Base-by-base conservation (phyloP, 2,888 invertebrate genomes). In the Nemotelus nigrinus region DNA sequence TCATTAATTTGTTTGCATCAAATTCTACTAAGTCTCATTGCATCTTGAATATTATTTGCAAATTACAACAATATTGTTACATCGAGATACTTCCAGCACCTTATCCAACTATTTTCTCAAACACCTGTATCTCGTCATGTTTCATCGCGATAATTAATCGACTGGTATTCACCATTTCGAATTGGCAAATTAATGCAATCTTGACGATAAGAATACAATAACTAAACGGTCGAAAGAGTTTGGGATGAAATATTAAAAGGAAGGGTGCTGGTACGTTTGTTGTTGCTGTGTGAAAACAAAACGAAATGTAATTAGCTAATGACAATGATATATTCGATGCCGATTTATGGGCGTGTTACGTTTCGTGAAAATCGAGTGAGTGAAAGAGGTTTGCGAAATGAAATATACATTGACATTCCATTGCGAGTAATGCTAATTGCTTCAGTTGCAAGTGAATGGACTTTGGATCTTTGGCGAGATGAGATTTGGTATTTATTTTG, bases 261-360 rank as follows among this genome's bases (percentile, higher is more conserved):
- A 25, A 25, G 25, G 25, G 60, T 60, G 60, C 41, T 25, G 60
- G 60, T 41, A 60, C 60, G 41, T 41, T 39, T 47, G 65, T 65
- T 65, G 25, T 3, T 25, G 4, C 4, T 45, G 6, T n/a, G 43
- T 4, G 10, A 50, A 70, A 64, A 48, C 45, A 44, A 43, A 64
- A 47, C 76, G 41, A 76, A 76, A 76, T 67, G 76, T 65, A 76
- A 76, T 76, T 76, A 76, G 76, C 58, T 67, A 65, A 76, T 76
- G 76, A 76, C 76, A 57, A 67, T 76, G 76, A 76, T 76, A 76
- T 76, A 76, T 76, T 65, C 47, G 57, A 67, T 41, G 48, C n/a
- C 65, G 65, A 76, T 76, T 76, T 67, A 76, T 76, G 65, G 76
- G 76, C 76, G 76, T 55, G 58, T 48, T 45, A 75, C 75, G 53